These are phyloP conservation scores for Sycophila sp. DNA, from an alignment of 1,140 invertebrate genomes.

Conservation along the genomic window DNA sequence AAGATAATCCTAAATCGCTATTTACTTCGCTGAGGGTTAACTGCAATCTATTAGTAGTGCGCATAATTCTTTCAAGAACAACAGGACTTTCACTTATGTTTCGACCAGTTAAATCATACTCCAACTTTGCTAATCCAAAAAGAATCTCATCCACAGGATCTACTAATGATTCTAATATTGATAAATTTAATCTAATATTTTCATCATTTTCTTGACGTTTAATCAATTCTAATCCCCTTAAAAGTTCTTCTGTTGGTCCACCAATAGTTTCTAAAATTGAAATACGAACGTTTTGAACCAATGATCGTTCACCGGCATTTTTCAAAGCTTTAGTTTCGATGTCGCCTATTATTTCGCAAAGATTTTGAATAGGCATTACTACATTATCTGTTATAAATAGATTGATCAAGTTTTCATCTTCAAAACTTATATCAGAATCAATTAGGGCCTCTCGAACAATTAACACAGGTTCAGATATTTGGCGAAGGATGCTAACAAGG, in stretches of 20 bases:
- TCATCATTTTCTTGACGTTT: constrained; percentile 41
- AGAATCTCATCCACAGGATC: constrained; percentile 60
- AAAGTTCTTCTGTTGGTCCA: constrained; percentile 58
- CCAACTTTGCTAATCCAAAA: constrained; percentile 53
- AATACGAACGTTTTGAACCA: constrained; percentile 51
- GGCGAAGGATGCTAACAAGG: constrained; percentile 45
- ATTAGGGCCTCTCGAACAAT: constrained; percentile 51
- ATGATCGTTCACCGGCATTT: constrained; percentile 48
- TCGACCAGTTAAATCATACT: constrained; percentile 52
- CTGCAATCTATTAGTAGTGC: constrained; percentile 43
- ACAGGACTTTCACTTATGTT: constrained; percentile 51
- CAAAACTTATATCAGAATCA: constrained; percentile 46
- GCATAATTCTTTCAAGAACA: constrained; percentile 51
- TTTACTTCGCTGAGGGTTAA: constrained; percentile 34
- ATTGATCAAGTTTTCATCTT: constrained; percentile 45
- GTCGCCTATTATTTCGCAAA: constrained; percentile 53
- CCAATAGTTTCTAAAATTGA: constrained; percentile 57
- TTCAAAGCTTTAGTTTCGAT: constrained; percentile 55
- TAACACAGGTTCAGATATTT: constrained; percentile 49
- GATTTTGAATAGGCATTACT: constrained; percentile 50
- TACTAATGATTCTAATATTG: constrained; percentile 60
- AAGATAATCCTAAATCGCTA: constrained; percentile 7
- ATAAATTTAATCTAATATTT: constrained; percentile 42
- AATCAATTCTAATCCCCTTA: constrained; percentile 57
- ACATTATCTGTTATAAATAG: constrained; percentile 48